Base-by-base conservation (phyloP, 2,888 invertebrate genomes). In the Trichopria drosophilae region DNA sequence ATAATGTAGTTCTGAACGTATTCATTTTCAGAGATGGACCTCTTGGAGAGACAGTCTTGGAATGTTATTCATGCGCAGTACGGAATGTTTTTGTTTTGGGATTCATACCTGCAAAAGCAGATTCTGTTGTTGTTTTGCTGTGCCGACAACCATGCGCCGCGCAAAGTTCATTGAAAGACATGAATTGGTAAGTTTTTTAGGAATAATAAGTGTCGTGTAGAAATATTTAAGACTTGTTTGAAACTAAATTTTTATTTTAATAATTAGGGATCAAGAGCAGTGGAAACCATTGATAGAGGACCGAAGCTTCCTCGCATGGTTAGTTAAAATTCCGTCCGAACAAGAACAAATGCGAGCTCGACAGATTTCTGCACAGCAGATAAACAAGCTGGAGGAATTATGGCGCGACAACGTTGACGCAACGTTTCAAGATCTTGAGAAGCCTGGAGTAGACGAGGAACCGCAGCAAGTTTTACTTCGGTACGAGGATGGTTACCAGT, bases 381-480 rank as follows among this genome's bases (percentile, higher is more conserved):
- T 98, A 50, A 94, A 95, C 64, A 95, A 96, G 66, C 81, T 99
- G 24, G 99, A 99, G 78, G 99, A 99, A 72, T 76, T 99, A 19
- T 99, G 99, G 99, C 94, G 97, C 66, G 97, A 97, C 63, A 97
- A 98, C 68, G 91, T 94, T 5, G 95, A 97, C 66, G 98, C 99
- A 0, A 95, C 95, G 6, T 91, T 99, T 68, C 96, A 97, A 76
- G 99, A 99, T 77, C 79, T 99, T 55, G 97, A 98, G 73, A 95
- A 96, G 70, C 98, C 98, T 0, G 98, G 98, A 0, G 90, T 97
- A 0, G 98, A 98, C 73, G 95, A 96, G 66, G 98, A 99, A 71
- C 97, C 98, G 0, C 93, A 97, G 70, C 96, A 95, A 74, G 73
- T 73, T 24, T 58, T 71, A 47, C 62, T 80, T 46, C 84, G 96